Conservation (phyloP, 2,888 invertebrate genomes). For the Acanthoscelides obtectus region DNA sequence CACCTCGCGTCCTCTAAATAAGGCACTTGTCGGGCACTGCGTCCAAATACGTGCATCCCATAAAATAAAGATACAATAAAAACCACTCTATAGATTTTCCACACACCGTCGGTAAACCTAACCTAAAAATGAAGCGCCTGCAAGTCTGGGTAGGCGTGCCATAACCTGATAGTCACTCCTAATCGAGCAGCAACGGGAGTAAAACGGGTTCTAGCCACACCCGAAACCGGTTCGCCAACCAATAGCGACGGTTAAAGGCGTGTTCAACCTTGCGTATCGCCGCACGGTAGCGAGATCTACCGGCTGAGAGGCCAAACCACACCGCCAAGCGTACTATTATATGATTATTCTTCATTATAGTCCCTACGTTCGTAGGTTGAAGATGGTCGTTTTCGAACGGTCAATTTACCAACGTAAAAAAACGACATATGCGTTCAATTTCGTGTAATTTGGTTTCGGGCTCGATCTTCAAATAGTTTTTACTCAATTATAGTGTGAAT, state of each 20-base stretch:
- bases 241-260: constrained; percentile 34
- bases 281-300: constrained; percentile 46
- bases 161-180: constrained; percentile 29
- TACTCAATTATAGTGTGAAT: constrained; percentile 49
- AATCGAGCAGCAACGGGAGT: constrained; percentile 17
- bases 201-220: constrained; percentile 35
- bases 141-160: constrained; percentile 42
- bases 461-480: constrained; percentile 47
- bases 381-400: constrained; percentile 47
- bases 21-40: constrained; percentile 17
- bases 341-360: constrained; percentile 53
- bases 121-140: constrained; percentile 47
- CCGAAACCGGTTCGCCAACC: constrained; percentile 23
- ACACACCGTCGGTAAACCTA: constrained; percentile 33
- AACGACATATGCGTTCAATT: constrained; percentile 48
- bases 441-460: constrained; percentile 50
- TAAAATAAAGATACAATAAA: constrained; percentile 28
- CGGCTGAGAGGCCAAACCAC: constrained; percentile 43
- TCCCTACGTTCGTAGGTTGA: constrained; percentile 50
- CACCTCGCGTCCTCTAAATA: constrained; percentile 6
- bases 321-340: constrained; percentile 47
- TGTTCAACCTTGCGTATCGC: constrained; percentile 28
- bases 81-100: constrained; percentile 25
- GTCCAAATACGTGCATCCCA: constrained; percentile 16
- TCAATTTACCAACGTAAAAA: constrained; percentile 48